Conservation (phyloP, 2,113 vertebrate species). For the Oncorhynchus keta region DNA sequence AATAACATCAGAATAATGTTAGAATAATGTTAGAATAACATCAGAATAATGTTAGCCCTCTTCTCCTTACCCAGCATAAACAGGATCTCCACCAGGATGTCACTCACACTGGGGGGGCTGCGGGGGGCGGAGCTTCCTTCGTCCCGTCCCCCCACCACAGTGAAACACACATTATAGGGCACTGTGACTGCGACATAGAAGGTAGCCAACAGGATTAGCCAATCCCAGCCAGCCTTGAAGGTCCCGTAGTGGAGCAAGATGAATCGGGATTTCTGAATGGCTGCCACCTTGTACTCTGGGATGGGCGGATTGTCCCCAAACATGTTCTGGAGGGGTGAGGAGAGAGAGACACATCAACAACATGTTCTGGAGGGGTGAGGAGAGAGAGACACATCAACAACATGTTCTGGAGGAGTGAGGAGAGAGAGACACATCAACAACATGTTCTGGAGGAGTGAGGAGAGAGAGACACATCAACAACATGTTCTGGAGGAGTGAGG, state of each 20-base stretch:
- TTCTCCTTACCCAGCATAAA: conserved; percentile 76
- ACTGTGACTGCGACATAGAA: conserved; percentile 86
- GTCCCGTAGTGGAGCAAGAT: conserved; percentile 82
- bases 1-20: no score
- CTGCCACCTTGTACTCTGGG: conserved; percentile 83
- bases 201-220: conserved; percentile 81
- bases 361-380: neutral
- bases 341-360: neutral
- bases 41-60: no score
- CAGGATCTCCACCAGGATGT: conserved; percentile 83
- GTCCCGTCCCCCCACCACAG: conserved; percentile 67
- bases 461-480: no score
- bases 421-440: neutral
- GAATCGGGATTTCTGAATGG: conserved; percentile 82
- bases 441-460: no score
- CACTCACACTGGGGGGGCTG: conserved; percentile 73
- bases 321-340: conserved; percentile 69
- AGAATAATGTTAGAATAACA: no score
- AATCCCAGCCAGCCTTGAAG: conserved; percentile 85
- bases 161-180: conserved; percentile 83
- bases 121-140: conserved; percentile 63
- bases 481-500: no score
- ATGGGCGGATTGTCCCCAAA: conserved; percentile 82
- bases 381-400: neutral
- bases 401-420: neutral